These are phyloP conservation scores for Osmoderma eremita DNA, from an alignment of 2,888 invertebrate species.

Conservation along the genomic window DNA sequence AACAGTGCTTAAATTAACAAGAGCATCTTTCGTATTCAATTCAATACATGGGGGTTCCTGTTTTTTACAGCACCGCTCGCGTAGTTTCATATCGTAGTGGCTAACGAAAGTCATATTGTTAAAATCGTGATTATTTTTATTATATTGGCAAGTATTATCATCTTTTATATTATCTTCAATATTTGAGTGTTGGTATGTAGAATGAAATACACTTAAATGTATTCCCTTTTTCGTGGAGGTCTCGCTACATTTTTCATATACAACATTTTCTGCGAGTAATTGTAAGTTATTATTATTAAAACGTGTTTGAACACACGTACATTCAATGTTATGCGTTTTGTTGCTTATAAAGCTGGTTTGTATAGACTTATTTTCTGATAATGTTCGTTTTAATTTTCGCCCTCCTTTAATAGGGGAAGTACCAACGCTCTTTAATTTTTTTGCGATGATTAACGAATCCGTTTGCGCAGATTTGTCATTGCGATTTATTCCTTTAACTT, in stretches of 20 bases:
- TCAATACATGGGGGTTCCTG: not conserved
- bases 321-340: not conserved
- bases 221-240: not conserved
- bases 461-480: not conserved
- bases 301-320: slow-evolving; percentile 5
- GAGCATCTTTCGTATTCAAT: slow-evolving; percentile 15
- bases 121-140: not conserved
- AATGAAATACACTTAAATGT: too few relatives aligned
- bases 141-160: too few relatives aligned
- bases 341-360: slow-evolving; percentile 11
- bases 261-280: not conserved
- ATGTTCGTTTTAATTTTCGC: not conserved
- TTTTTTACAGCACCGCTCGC: not conserved
- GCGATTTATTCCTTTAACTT: not conserved
- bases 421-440: slow-evolving; percentile 1
- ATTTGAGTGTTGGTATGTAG: too few relatives aligned
- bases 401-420: not conserved
- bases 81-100: slow-evolving; percentile 17
- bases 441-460: not conserved
- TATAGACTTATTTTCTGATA: slow-evolving; percentile 25
- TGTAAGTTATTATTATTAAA: not conserved
- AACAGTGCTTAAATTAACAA: not conserved
- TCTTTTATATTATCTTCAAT: not conserved
- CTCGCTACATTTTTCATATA: not conserved
- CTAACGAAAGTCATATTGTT: slow-evolving; percentile 28